Percentiles rank a stretch among this genome's conserved stretches.
Conservation (phyloP, 2,113 vertebrate genomes). For the Prinia subflava region DNA sequence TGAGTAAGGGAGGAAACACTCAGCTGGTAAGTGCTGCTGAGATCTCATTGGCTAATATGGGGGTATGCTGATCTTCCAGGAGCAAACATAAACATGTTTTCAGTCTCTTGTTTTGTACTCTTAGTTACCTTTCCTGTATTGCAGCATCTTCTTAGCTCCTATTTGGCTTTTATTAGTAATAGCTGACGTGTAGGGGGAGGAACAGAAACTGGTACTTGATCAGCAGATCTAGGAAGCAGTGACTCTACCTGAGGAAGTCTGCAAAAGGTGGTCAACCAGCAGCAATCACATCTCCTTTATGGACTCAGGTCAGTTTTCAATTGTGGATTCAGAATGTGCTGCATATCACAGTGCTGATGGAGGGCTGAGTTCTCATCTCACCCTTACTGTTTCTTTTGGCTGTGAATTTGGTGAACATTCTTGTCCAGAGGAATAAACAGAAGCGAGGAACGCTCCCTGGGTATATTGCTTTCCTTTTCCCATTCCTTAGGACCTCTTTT, state of each 20-base stretch:
- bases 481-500: neutral
- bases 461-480: neutral
- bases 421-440: neutral
- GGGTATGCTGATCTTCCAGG: neutral
- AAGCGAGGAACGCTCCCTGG: neutral
- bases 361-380: neutral
- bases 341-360: accelerated
- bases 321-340: neutral
- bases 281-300: neutral
- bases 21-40: neutral
- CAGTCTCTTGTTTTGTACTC: neutral
- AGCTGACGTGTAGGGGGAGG: neutral
- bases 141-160: slow-evolving; percentile 24
- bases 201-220: neutral
- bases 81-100: neutral
- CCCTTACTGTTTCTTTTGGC: neutral
- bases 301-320: neutral
- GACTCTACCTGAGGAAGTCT: neutral
- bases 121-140: slow-evolving; percentile 39
- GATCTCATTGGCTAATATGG: neutral
- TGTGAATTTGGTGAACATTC: neutral
- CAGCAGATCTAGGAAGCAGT: neutral
- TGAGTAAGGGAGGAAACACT: neutral
- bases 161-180: neutral
- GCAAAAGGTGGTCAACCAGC: neutral